Conservation (phyloP, 2,888 invertebrate species). For the Cetonia aurata region DNA sequence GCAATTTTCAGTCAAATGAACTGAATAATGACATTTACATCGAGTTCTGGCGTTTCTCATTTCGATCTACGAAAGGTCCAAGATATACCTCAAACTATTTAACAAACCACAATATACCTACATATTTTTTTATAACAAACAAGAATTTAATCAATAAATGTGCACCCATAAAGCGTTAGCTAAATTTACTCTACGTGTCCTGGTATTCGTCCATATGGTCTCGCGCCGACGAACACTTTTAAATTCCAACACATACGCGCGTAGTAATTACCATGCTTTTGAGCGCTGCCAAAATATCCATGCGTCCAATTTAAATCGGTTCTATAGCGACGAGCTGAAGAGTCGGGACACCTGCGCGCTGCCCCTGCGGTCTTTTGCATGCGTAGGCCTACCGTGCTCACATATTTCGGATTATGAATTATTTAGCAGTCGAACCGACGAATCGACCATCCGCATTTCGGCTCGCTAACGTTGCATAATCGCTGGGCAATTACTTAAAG, state of each 20-base stretch:
- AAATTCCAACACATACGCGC: neutral
- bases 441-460: neutral
- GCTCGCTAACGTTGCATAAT: constrained; percentile 15
- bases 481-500: constrained; percentile 30
- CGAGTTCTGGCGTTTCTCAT: no score
- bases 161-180: no score
- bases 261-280: neutral
- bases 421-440: constrained; percentile 15
- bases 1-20: no score
- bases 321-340: neutral
- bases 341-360: neutral
- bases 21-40: no score
- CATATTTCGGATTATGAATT: constrained; percentile 24
- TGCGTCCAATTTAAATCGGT: constrained; percentile 18
- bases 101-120: no score
- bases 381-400: neutral
- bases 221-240: neutral
- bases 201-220: neutral
- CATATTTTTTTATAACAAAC: no score
- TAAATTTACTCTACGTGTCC: neutral
- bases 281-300: constrained; percentile 24
- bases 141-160: no score
- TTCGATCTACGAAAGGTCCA: no score
- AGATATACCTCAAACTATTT: no score
- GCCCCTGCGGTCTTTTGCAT: neutral